phyloP scores from a whole-genome alignment of 2,797 vertebrate genomes.

The Sebastolobus altivelis region DNA sequence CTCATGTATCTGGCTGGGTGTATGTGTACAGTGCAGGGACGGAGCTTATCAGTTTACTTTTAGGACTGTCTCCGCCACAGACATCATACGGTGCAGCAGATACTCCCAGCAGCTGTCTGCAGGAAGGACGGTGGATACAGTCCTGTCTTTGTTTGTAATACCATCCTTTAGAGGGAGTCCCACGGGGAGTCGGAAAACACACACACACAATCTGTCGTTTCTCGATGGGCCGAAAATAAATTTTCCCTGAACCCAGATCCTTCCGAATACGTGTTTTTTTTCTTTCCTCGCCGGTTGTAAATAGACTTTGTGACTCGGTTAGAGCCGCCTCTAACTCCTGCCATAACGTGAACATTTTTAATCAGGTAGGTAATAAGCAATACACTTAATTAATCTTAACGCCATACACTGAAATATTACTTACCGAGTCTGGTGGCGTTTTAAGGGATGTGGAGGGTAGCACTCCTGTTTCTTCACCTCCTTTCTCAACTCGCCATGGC shows the following conservation, averaged over 20 bases:
- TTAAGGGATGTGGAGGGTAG: slow-evolving; percentile 73
- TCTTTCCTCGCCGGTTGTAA: slow-evolving; percentile 62
- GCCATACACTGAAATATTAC: slow-evolving; percentile 60
- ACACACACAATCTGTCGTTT: slow-evolving; percentile 29
- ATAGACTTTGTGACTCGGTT: slow-evolving; percentile 68
- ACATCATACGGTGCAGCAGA: slow-evolving; percentile 60
- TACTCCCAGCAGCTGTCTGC: slow-evolving; percentile 61
- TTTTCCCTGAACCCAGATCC: slow-evolving; percentile 45
- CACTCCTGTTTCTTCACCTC: slow-evolving; percentile 72
- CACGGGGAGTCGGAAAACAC: slow-evolving; percentile 39
- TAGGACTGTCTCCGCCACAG: slow-evolving; percentile 45
- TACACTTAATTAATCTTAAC: slow-evolving; percentile 59
- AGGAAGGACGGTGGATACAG: slow-evolving; percentile 67
- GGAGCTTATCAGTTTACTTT: slow-evolving; percentile 66
- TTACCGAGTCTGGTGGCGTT: slow-evolving; percentile 47
- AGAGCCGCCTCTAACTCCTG: slow-evolving; percentile 65
- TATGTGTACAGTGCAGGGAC: slow-evolving; percentile 37
- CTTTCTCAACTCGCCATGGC: slow-evolving; percentile 71
- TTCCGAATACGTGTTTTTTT: slow-evolving; percentile 34
- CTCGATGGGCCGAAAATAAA: slow-evolving; percentile 59
- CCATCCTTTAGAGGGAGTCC: slow-evolving; percentile 60
- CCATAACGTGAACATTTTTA: slow-evolving; percentile 65
- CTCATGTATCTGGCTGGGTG: slow-evolving; percentile 50
- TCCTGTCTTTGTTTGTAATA: slow-evolving; percentile 64
- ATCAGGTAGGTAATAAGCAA: slow-evolving; percentile 80